Evolutionary conservation across 2,113 vertebrate genomes (phyloP).

Genomic region (Tupaia chinensis): DNA sequence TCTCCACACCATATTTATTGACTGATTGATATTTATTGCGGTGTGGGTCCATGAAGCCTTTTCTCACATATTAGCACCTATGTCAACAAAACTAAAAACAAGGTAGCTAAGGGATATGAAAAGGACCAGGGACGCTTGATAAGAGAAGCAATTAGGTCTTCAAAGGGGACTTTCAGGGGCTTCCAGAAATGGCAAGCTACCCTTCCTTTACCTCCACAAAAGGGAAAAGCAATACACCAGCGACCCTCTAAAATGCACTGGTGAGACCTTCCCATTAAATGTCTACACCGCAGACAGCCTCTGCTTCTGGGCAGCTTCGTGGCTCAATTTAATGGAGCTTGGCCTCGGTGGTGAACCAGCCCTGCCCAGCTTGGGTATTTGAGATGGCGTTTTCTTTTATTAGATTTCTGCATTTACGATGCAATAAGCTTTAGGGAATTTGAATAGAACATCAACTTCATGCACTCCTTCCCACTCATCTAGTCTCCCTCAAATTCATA

Average conservation of each 20-base stretch:
- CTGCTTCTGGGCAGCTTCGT: neutral
- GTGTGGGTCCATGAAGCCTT: neutral
- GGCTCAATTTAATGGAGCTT: neutral
- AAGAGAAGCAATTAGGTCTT: neutral
- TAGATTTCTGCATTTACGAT: constrained; percentile 71
- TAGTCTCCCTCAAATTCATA: neutral
- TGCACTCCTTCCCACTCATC: neutral
- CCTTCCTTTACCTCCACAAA: neutral
- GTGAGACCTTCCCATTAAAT: neutral
- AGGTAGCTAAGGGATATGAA: neutral
- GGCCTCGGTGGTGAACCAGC: constrained; percentile 32
- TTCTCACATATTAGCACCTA: neutral
- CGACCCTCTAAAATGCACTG: neutral
- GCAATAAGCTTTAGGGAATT: constrained; percentile 60
- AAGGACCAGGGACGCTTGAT: neutral
- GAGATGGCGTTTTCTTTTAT: constrained; percentile 76
- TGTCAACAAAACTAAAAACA: neutral
- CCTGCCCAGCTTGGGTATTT: constrained; percentile 60
- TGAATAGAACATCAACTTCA: constrained; percentile 36
- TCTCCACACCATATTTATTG: neutral
- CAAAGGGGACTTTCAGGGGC: neutral
- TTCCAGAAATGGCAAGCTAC: neutral
- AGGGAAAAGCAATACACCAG: neutral
- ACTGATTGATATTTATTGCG: neutral
- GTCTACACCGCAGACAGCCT: accelerated